Evolutionary conservation across 2,113 vertebrate genomes (phyloP).

Genomic region (Pandion haliaetus): DNA sequence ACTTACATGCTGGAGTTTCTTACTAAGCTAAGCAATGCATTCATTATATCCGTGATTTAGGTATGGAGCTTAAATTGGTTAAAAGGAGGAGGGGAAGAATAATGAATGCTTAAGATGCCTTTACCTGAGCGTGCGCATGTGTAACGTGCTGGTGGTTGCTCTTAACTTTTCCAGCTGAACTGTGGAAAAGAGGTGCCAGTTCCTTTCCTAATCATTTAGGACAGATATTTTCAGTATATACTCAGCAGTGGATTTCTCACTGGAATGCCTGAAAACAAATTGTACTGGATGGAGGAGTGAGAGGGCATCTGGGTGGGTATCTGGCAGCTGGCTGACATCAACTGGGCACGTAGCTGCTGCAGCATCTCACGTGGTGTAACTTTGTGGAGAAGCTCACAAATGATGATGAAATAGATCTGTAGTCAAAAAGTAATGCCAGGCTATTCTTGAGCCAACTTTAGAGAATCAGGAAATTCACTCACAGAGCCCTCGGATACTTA

Average conservation of each 20-base stretch:
- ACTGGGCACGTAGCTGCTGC: not conserved
- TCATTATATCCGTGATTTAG: not conserved
- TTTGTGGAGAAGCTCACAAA: not conserved
- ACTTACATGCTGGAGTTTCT: not conserved
- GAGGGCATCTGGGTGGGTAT: not conserved
- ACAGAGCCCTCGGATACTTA: not conserved
- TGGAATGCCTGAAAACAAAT: not conserved
- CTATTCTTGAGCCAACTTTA: not conserved
- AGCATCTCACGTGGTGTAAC: not conserved
- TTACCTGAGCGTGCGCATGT: not conserved
- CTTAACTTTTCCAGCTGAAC: not conserved
- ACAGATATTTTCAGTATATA: not conserved
- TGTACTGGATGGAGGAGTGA: not conserved
- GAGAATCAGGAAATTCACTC: not conserved
- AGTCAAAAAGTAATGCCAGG: not conserved
- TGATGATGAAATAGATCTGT: not conserved
- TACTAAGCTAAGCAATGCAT: not conserved
- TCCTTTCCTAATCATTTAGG: not conserved
- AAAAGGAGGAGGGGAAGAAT: not conserved
- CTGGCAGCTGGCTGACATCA: not conserved
- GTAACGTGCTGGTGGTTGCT: not conserved
- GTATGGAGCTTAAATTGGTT: not conserved
- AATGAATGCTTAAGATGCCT: not conserved
- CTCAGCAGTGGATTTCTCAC: not conserved
- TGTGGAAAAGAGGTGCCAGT: not conserved